Evolutionary conservation across 2,797 vertebrate species (phyloP).

Genomic region (Neopelma chrysocephalum): DNA sequence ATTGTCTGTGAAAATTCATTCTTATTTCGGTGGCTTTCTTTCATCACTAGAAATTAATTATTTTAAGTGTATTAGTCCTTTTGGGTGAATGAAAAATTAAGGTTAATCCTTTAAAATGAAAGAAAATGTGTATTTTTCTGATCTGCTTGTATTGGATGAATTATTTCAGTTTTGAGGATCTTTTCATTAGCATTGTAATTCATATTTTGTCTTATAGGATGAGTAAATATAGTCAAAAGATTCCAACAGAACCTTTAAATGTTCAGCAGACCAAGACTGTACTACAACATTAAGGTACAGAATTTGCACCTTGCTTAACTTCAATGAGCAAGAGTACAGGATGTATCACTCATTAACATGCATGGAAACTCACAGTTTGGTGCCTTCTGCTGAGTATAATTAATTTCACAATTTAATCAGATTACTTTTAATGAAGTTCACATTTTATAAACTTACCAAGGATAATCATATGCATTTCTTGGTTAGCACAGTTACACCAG

Average conservation of each 20-base stretch:
- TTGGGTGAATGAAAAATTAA: not conserved
- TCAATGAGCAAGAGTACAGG: not conserved
- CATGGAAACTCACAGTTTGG: not conserved
- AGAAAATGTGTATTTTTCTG: not conserved
- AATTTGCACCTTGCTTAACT: not conserved
- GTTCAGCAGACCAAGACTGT: not conserved
- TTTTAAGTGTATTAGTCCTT: not conserved
- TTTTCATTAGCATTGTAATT: not conserved
- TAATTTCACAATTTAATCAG: conserved; percentile 36
- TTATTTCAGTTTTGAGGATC: not conserved
- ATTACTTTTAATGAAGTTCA: conserved; percentile 23
- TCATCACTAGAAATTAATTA: not conserved
- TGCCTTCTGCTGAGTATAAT: not conserved
- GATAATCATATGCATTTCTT: not conserved
- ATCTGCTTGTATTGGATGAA: not conserved
- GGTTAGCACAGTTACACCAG: not conserved
- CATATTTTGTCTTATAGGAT: not conserved
- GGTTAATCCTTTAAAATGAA: not conserved
- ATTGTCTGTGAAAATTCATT: not conserved
- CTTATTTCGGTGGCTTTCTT: not conserved
- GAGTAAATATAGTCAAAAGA: not conserved
- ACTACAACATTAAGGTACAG: not conserved
- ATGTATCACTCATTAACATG: not conserved
- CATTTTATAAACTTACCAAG: not conserved
- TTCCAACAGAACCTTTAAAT: not conserved